Conservation (phyloP, 2,888 invertebrate genomes). For the Cotesia congregata region DNA sequence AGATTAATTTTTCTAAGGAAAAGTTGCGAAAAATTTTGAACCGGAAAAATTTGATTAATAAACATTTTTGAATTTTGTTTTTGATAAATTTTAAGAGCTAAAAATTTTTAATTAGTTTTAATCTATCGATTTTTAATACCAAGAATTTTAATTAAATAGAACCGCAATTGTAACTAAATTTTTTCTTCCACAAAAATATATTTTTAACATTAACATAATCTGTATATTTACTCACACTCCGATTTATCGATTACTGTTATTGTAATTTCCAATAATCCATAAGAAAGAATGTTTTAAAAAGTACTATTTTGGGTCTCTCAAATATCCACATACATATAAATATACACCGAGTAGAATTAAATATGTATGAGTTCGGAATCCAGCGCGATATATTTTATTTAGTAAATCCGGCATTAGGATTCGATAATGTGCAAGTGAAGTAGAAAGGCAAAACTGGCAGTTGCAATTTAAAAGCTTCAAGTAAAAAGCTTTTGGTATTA, state of each 20-base stretch:
- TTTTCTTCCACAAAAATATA: too few species aligned
- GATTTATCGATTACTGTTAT: neutral
- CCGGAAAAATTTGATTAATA: too few species aligned
- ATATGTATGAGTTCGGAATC: conserved; percentile 46
- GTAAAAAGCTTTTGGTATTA: conserved; percentile 3
- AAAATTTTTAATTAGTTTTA: too few species aligned
- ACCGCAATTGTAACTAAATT: too few species aligned
- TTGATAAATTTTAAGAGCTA: too few species aligned
- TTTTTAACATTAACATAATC: too few species aligned
- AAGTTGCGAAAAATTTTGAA: too few species aligned
- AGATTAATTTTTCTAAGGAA: too few species aligned
- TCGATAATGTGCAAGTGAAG: conserved; percentile 46
- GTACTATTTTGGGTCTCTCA: conserved; percentile 17
- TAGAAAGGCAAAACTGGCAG: conserved; percentile 24
- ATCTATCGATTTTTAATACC: too few species aligned
- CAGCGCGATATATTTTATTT: conserved; percentile 50
- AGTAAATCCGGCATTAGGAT: conserved; percentile 49
- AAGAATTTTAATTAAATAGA: too few species aligned
- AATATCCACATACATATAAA: neutral
- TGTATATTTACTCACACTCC: too few species aligned
- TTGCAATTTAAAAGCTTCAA: conserved; percentile 24
- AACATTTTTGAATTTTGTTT: too few species aligned
- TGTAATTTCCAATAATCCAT: neutral
- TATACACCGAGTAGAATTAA: conserved; percentile 38
- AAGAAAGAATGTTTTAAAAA: conserved; percentile 24